Conservation (phyloP, 2,888 invertebrate species). For the Ophion ellenae region DNA sequence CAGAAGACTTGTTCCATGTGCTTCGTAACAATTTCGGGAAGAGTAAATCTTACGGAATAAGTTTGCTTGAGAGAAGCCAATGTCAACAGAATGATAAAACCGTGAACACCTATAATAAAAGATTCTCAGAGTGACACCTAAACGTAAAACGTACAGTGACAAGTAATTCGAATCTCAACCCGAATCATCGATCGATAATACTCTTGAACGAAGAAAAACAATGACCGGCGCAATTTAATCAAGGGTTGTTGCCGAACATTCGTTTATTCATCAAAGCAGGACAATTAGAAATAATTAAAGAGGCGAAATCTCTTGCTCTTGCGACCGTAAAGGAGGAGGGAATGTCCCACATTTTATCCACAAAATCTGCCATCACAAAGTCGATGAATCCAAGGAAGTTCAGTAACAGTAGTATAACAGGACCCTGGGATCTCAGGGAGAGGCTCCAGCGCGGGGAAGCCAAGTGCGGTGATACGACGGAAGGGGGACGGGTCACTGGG, state of each 20-base stretch:
- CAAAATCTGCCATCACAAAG: too few relatives aligned
- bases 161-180: slow-evolving; percentile 2
- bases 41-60: slow-evolving; percentile 38
- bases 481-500: too few relatives aligned
- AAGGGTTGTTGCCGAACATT: slow-evolving; percentile 26
- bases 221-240: slow-evolving; percentile 14
- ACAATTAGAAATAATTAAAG: neutral
- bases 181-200: neutral
- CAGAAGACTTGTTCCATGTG: slow-evolving; percentile 33
- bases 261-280: neutral
- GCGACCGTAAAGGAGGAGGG: neutral
- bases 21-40: slow-evolving; percentile 42
- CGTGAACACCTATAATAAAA: slow-evolving; percentile 37
- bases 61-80: slow-evolving; percentile 45
- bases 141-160: slow-evolving; percentile 43
- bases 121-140: slow-evolving; percentile 28
- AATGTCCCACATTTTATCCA: too few relatives aligned
- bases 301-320: neutral
- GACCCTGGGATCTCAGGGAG: too few relatives aligned
- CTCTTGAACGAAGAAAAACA: slow-evolving; percentile 31
- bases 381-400: too few relatives aligned
- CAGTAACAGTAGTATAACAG: too few relatives aligned
- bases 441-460: too few relatives aligned
- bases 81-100: slow-evolving; percentile 41
- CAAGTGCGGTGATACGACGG: too few relatives aligned